Evolutionary conservation across 2,113 vertebrate species (phyloP), one percentile per base, ranked within the genome.

Genomic region (Mola mola): DNA sequence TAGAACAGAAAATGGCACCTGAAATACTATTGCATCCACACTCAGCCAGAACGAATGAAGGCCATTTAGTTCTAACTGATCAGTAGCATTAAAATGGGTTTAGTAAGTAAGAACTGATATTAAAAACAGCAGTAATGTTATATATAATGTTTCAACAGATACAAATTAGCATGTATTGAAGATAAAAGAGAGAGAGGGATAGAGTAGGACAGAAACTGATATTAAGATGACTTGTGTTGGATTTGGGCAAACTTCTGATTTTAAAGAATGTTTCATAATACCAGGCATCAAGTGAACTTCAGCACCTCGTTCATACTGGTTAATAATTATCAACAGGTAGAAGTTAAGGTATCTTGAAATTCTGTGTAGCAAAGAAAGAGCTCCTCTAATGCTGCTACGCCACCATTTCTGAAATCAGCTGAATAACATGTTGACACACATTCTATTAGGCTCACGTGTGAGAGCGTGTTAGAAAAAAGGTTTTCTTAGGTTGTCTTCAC

Each of bases 401-500:
- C 78, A 58, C 53, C 66, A 66, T 44, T 44, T 59, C 48, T 73
- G 66, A 55, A 51, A 78, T 48, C 53, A 66, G 60, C 31, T n/a
- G 44, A 46, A 29, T 49, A 69, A 78, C 63, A 63, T 37, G 47
- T 81, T 41, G 44, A 75, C 64, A 66, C 70, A 84, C 84, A 84
- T 87, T 86, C 83, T 46, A 52, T 61, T 37, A 53, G 26, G 67
- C 73, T 63, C 71, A n/a, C 25, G 8, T 6, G 19, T 43, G 53
- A 55, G 82, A 75, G 62, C 26, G 3, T 59, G 75, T 85, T 84
- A 83, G 58, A 73, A 84, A 80, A 73, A 78, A 74, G 43, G 70
- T 29, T 29, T 9, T 76, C 84, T 81, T 78, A 87, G 81, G 79
- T 82, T 73, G 80, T 85, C 77, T 86, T 83, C 69, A 76, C 71